Percentiles rank a stretch among this genome's conserved stretches.
Conservation (phyloP, 2,113 vertebrate species). For the Perca fluviatilis region DNA sequence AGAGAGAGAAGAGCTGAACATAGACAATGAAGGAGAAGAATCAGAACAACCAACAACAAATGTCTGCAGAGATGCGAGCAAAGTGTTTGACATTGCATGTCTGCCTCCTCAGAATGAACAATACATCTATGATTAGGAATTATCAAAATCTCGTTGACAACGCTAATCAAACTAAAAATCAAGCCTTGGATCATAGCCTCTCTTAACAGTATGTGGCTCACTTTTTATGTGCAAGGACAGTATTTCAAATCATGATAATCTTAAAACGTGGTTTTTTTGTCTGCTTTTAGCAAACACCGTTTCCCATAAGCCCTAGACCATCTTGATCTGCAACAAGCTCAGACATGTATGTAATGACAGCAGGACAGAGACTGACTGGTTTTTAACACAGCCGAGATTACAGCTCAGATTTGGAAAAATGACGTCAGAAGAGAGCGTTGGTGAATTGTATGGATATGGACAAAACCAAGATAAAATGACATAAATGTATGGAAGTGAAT, state of each 20-base stretch:
- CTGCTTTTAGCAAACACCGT: background rate
- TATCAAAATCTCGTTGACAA: too few species aligned
- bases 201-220: background rate
- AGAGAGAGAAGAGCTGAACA: conserved; percentile 30
- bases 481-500: too few species aligned
- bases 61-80: conserved; percentile 20
- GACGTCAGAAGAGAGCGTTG: background rate
- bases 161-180: too few species aligned
- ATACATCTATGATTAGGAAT: conserved; percentile 9
- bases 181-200: too few species aligned
- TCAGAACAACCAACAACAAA: conserved; percentile 26
- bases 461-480: background rate
- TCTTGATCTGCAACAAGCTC: background rate
- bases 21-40: conserved; percentile 47
- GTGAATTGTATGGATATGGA: background rate
- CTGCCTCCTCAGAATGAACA: background rate
- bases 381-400: background rate
- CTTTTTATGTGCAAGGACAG: background rate
- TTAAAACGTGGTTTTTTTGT: background rate
- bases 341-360: background rate
- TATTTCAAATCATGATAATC: background rate
- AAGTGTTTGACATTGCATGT: conserved; percentile 42
- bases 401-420: background rate
- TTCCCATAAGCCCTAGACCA: background rate
- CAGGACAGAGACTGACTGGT: background rate